These are phyloP conservation scores for Danio kyathit DNA, from an alignment of 2,797 vertebrate species.

Conservation along the genomic window DNA sequence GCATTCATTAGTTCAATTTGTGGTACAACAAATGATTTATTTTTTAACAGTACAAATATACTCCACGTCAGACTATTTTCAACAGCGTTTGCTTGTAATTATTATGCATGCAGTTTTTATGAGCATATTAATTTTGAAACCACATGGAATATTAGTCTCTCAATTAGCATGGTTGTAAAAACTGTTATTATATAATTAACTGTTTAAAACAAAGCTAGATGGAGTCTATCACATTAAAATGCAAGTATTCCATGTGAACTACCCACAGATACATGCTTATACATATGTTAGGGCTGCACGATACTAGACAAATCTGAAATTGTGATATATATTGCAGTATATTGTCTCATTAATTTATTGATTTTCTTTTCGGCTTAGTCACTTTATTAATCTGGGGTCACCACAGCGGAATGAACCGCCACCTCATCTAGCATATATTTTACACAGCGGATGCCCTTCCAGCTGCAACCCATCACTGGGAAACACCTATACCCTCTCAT, in stretches of 20 bases:
- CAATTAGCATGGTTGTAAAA: slow-evolving; percentile 10
- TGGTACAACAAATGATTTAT: neutral
- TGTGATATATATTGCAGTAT: no score
- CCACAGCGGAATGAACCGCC: no score
- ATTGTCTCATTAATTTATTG: no score
- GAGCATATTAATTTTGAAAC: slow-evolving; percentile 2
- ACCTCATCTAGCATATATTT: no score
- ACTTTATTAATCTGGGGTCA: no score
- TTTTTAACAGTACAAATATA: neutral
- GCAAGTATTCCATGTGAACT: neutral
- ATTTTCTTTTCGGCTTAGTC: no score
- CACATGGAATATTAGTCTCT: slow-evolving; percentile 7
- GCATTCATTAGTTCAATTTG: neutral
- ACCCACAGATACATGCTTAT: neutral
- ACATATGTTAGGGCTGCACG: neutral
- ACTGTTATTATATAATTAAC: neutral
- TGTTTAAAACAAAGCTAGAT: neutral
- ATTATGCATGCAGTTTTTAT: slow-evolving; percentile 14
- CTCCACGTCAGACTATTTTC: neutral
- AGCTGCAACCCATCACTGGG: no score
- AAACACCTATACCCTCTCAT: no score
- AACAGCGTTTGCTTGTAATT: slow-evolving; percentile 6
- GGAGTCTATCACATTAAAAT: neutral
- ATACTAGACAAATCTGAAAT: no score
- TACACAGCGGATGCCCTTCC: no score